Conservation (phyloP, 35 echinoderm and acorn worm genomes). For the Anneissia japonica region DNA sequence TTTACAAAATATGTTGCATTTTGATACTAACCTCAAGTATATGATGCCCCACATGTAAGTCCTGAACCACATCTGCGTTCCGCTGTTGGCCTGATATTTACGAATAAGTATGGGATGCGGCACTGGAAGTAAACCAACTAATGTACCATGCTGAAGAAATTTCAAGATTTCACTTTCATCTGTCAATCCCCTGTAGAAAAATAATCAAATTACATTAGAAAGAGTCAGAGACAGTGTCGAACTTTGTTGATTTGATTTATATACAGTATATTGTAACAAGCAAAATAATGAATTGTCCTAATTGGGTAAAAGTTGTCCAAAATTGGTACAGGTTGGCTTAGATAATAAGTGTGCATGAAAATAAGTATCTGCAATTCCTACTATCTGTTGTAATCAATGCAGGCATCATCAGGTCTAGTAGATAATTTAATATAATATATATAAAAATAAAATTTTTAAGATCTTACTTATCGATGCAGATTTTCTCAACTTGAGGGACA, state of each 20-base stretch:
- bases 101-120: slow-evolving; percentile 94
- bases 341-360: no score
- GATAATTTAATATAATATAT: background rate
- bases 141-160: slow-evolving; percentile 96
- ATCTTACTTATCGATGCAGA: slow-evolving; percentile 98
- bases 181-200: slow-evolving; percentile 66
- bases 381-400: no score
- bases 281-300: no score
- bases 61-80: slow-evolving; percentile 93
- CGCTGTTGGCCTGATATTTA: slow-evolving; percentile 99
- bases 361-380: no score
- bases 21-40: slow-evolving; percentile 68
- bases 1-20: background rate
- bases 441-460: background rate
- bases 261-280: no score
- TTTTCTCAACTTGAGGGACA: slow-evolving; percentile 96
- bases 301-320: no score
- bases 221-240: no score
- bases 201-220: no score
- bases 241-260: no score
- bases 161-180: slow-evolving; percentile 99
- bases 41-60: slow-evolving; percentile 99
- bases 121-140: slow-evolving; percentile 89
- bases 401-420: no score
- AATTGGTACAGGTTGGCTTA: no score